Conservation (phyloP, 2,888 invertebrate genomes). For the Molorchus minor region DNA sequence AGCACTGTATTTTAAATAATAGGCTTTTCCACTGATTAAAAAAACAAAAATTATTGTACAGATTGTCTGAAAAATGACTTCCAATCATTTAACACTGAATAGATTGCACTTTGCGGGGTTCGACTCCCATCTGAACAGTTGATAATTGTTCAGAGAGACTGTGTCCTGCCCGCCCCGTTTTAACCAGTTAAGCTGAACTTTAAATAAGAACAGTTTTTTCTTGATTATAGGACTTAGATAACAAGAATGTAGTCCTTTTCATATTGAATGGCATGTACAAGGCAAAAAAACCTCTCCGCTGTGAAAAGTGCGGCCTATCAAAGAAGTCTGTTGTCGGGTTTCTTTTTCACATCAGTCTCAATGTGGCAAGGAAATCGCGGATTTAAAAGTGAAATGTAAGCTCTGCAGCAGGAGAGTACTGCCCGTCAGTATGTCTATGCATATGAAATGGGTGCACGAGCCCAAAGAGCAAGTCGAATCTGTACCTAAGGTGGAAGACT, state of each 20-base stretch:
- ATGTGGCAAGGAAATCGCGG: slow-evolving; percentile 69
- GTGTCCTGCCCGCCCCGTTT: no score
- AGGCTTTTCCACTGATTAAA: no score
- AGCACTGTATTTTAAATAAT: neutral
- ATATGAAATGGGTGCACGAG: slow-evolving; percentile 60
- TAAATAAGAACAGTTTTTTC: no score
- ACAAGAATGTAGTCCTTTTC: slow-evolving; percentile 62
- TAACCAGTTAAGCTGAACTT: no score
- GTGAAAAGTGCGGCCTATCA: slow-evolving; percentile 65
- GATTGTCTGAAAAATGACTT: no score
- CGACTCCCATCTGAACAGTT: no score
- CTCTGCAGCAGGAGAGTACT: slow-evolving; percentile 66
- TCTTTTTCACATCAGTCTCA: slow-evolving; percentile 69
- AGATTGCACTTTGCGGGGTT: no score
- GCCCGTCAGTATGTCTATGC: slow-evolving; percentile 69
- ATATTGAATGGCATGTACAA: slow-evolving; percentile 63
- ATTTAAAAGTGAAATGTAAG: slow-evolving; percentile 65
- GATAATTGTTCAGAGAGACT: no score
- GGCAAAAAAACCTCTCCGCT: slow-evolving; percentile 62
- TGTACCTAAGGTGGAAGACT: neutral
- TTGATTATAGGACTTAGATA: slow-evolving; percentile 64
- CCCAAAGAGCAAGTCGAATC: no score
- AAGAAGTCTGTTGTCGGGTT: slow-evolving; percentile 69
- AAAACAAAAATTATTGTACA: no score
- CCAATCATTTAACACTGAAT: no score